Conservation (phyloP, 2,797 vertebrate species). For the Argentina silus region DNA sequence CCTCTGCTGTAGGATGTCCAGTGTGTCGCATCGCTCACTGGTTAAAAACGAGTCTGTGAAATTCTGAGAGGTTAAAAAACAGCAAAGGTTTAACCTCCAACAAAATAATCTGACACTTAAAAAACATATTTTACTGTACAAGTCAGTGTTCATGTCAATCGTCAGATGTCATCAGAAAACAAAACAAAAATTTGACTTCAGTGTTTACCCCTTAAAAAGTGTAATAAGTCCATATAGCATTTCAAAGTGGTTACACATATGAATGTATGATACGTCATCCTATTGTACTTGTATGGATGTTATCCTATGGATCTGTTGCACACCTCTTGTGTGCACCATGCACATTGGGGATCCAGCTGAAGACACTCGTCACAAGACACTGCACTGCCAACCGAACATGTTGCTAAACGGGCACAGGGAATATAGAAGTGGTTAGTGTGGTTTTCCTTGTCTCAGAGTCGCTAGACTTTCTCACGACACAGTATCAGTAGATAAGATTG, state of each 20-base stretch:
- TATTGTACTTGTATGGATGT: neutral
- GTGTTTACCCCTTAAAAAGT: neutral
- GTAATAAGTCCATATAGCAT: neutral
- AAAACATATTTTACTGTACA: neutral
- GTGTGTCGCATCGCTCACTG: slow-evolving; percentile 85
- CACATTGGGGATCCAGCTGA: slow-evolving; percentile 86
- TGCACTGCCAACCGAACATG: slow-evolving; percentile 80
- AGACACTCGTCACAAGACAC: slow-evolving; percentile 92
- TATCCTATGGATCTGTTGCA: slow-evolving; percentile 9
- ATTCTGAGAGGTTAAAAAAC: slow-evolving; percentile 78
- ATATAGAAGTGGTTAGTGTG: slow-evolving; percentile 18
- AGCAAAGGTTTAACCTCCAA: neutral
- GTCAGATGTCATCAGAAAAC: neutral
- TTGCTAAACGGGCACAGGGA: slow-evolving; percentile 73
- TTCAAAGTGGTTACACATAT: neutral
- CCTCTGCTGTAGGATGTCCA: slow-evolving; percentile 80
- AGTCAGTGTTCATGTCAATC: neutral
- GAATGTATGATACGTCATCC: neutral
- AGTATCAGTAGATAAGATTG: neutral
- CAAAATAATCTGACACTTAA: neutral
- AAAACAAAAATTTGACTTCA: too few species aligned
- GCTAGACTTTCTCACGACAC: slow-evolving; percentile 7
- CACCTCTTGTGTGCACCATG: slow-evolving; percentile 98
- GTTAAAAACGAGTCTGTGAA: slow-evolving; percentile 86
- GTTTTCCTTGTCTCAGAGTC: slow-evolving; percentile 21